These are phyloP conservation scores for Urocyon cinereoargenteus DNA, from an alignment of 2,797 vertebrate genomes.

Conservation along the genomic window DNA sequence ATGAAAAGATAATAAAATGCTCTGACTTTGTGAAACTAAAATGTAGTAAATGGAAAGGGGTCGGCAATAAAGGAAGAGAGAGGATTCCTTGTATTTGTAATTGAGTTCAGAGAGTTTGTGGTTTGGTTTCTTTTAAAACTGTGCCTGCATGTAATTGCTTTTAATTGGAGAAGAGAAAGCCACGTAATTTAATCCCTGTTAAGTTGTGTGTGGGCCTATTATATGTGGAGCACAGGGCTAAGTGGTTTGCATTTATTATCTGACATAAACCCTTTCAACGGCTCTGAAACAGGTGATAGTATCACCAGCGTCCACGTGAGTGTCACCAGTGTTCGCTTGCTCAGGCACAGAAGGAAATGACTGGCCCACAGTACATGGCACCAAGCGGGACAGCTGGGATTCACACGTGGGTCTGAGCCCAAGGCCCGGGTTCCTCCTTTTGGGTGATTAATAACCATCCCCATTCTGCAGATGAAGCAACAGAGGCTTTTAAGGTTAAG, in stretches of 20 bases:
- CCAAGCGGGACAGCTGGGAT: background rate
- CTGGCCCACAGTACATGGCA: rapidly evolving
- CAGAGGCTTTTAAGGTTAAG: background rate
- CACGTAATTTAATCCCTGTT: constrained; percentile 52
- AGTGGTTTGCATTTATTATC: constrained; percentile 47
- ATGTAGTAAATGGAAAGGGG: constrained; percentile 33
- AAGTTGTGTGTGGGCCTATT: background rate
- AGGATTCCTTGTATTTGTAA: constrained; percentile 41
- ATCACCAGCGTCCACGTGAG: background rate
- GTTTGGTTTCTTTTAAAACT: constrained; percentile 56
- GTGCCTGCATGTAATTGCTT: constrained; percentile 48
- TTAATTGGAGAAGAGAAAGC: constrained; percentile 65
- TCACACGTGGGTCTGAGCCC: background rate
- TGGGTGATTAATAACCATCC: background rate
- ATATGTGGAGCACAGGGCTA: background rate
- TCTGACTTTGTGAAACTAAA: constrained; percentile 50
- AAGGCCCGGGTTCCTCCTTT: background rate
- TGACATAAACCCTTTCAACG: background rate
- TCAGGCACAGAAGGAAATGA: background rate
- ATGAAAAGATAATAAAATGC: constrained; percentile 70
- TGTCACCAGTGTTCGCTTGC: background rate
- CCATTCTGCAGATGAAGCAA: constrained; percentile 4
- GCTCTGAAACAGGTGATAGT: background rate
- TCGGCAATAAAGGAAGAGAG: constrained; percentile 50
- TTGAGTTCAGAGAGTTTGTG: constrained; percentile 58